Percentiles rank a stretch among this genome's conserved stretches.
Conservation (phyloP, 2,888 invertebrate species). For the Pomacea canaliculata region DNA sequence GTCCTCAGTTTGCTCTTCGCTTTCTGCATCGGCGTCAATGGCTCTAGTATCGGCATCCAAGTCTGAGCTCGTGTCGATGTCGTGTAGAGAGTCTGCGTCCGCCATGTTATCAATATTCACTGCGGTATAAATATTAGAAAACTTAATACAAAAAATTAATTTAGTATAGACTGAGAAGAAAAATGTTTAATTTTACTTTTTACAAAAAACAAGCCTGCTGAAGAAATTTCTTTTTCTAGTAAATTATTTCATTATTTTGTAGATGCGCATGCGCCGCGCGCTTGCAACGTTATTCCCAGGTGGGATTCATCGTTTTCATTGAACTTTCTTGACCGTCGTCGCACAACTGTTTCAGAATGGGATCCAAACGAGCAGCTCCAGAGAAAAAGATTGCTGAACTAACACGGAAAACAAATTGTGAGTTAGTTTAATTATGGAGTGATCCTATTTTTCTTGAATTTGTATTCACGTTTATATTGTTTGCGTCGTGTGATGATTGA, state of each 20-base stretch:
- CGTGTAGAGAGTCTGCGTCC: slow-evolving; percentile 67
- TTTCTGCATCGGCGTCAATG: slow-evolving; percentile 66
- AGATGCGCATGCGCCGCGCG: slow-evolving; percentile 37
- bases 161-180: neutral
- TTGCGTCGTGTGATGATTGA: too few species aligned
- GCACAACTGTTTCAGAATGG: slow-evolving; percentile 36
- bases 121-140: neutral
- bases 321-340: neutral
- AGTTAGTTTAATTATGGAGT: neutral
- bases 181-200: neutral
- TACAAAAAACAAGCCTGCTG: neutral
- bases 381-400: slow-evolving; percentile 43
- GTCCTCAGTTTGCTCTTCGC: slow-evolving; percentile 61
- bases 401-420: slow-evolving; percentile 36
- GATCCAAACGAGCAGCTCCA: slow-evolving; percentile 49
- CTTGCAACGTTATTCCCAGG: slow-evolving; percentile 35
- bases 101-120: slow-evolving; percentile 59
- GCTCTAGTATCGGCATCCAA: slow-evolving; percentile 65
- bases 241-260: neutral
- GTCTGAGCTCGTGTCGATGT: slow-evolving; percentile 61
- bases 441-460: neutral
- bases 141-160: neutral
- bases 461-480: neutral
- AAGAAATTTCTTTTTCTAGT: neutral
- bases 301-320: neutral